Percentiles rank a stretch among this genome's conserved stretches.
Conservation (phyloP, 1,140 invertebrate species). For the Galendromus occidentalis region DNA sequence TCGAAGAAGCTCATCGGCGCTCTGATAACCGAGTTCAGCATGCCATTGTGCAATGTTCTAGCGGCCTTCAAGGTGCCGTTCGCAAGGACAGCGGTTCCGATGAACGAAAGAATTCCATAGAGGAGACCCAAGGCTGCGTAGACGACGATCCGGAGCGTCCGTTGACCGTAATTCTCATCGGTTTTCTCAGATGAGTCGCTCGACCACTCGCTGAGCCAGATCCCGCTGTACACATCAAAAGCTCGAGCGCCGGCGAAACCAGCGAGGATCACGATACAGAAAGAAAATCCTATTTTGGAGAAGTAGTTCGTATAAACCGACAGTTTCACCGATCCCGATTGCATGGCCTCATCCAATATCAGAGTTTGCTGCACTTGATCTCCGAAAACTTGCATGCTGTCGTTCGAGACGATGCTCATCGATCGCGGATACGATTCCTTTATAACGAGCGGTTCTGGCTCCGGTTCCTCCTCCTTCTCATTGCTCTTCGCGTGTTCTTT, state of each 20-base stretch:
- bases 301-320: neutral
- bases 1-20: slow-evolving; percentile 73
- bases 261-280: slow-evolving; percentile 65
- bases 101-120: slow-evolving; percentile 40
- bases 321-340: slow-evolving; percentile 56
- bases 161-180: slow-evolving; percentile 57
- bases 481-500: slow-evolving; percentile 4
- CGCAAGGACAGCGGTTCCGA: slow-evolving; percentile 26
- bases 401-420: neutral
- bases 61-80: slow-evolving; percentile 47
- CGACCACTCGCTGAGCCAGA: slow-evolving; percentile 84
- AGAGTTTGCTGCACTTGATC: slow-evolving; percentile 14
- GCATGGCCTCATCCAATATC: slow-evolving; percentile 19
- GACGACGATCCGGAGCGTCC: slow-evolving; percentile 35
- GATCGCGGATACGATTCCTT: neutral
- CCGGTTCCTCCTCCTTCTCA: slow-evolving; percentile 16
- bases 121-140: neutral
- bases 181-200: slow-evolving; percentile 47
- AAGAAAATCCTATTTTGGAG: slow-evolving; percentile 29
- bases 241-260: slow-evolving; percentile 56
- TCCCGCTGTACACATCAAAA: slow-evolving; percentile 77
- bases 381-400: neutral
- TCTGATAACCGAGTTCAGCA: slow-evolving; percentile 56
- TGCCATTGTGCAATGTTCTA: slow-evolving; percentile 50
- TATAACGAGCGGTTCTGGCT: neutral